Base-by-base conservation (phyloP, 2,888 invertebrate genomes). In the Eudasyphora cyanicolor region DNA sequence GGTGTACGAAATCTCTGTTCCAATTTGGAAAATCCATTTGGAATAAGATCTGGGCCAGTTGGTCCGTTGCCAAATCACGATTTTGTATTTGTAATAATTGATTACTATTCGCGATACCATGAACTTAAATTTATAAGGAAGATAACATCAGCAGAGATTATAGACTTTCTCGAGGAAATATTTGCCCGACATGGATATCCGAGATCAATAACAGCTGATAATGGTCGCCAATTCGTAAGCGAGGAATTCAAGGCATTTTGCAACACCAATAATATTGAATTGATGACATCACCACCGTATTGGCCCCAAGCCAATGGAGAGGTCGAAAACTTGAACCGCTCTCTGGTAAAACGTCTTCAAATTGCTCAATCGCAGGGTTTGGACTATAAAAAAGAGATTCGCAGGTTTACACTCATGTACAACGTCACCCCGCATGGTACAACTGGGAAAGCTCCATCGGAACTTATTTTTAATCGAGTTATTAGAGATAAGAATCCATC, bases 361-460 rank as follows among this genome's bases (percentile, higher is more conserved):
- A 75, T 42, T 8, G 75, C 75, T 35, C 35, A 35, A 7, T 7
- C 60, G 10, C 38, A 62, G 27, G 62, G 76, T 17, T 21, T n/a
- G 32, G 45, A 27, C 38, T 45, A 77, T 21, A 79, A 78, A 10
- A 79, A 84, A 35, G 82, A 85, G 42, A 76, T 84, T 4, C 76
- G 54, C 42, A 82, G 76, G 14, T 82, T n/a, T n/a, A n/a, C n/a
- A n/a, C n/a, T n/a, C n/a, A n/a, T n/a, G n/a, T n/a, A n/a, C n/a
- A n/a, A n/a, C 79, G 82, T 80, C 60, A 83, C 77, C 19, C 80
- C 83, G 17, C 82, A 85, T 79, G 82, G 85, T 42, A 84, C 79
- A 54, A 84, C 82, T 12, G 85, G 84, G n/a, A 82, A 76, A 57
- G 73, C 86, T 4, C 84, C 79, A 57, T 35, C 35, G 35, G 35